Percentiles rank a stretch among this genome's conserved stretches.
phyloP scores from a whole-genome alignment of 30 jellyfish, hydroid and myxozoan species.

The Phacellophora camtschatica region DNA sequence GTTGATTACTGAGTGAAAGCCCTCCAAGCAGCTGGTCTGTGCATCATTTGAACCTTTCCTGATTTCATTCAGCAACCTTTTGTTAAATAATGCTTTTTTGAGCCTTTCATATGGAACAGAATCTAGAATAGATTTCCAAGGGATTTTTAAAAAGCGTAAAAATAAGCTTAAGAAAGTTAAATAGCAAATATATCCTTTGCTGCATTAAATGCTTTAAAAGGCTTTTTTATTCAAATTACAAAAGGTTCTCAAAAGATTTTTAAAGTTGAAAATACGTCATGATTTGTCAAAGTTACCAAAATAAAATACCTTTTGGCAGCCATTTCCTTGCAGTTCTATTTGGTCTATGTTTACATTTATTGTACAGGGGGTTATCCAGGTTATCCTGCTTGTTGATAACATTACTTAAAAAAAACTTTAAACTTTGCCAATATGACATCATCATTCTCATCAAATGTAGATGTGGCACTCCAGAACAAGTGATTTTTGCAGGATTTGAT shows the following conservation, averaged over 20 bases:
- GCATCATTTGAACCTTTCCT: slow-evolving; percentile 19
- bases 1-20: slow-evolving; percentile 39
- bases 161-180: not conserved
- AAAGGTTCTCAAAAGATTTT: not conserved
- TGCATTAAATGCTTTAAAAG: too few species aligned
- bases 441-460: slow-evolving; percentile 36
- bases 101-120: not conserved
- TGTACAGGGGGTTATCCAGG: slow-evolving; percentile 2
- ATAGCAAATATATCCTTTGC: too few species aligned
- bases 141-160: too few species aligned
- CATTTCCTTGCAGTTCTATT: not conserved
- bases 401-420: slow-evolving; percentile 6
- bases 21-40: slow-evolving; percentile 44
- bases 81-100: not conserved
- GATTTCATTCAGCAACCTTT: not conserved
- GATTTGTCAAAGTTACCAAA: too few species aligned
- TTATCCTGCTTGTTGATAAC: slow-evolving; percentile 27
- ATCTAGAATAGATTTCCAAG: not conserved
- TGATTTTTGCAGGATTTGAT: slow-evolving; percentile 17
- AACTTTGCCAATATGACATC: slow-evolving; percentile 40
- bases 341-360: slow-evolving; percentile 12
- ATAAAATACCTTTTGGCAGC: slow-evolving; percentile 17
- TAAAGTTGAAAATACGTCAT: too few species aligned
- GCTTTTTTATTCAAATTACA: too few species aligned
- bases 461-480: slow-evolving; percentile 43